Evolutionary conservation across 2,113 vertebrate species (phyloP).

Genomic region (Cheirogaleus medius): DNA sequence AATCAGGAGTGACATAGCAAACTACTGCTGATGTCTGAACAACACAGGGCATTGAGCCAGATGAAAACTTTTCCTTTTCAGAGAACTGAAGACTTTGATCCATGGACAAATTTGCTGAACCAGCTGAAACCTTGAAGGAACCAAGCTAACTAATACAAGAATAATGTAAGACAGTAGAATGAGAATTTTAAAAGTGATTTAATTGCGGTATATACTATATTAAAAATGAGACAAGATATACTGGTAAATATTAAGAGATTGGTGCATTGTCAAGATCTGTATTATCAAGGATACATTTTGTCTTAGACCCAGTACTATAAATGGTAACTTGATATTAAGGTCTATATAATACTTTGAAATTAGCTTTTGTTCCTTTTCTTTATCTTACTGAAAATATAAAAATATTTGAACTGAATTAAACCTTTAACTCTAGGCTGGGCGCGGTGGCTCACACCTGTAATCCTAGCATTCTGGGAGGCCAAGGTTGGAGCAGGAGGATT

Average conservation of each 20-base stretch:
- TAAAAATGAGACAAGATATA: conserved; percentile 38
- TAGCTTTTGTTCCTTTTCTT: not conserved
- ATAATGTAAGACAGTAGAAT: conserved; percentile 8
- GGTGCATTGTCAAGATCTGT: not conserved
- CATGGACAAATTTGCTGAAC: conserved; percentile 30
- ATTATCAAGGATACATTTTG: not conserved
- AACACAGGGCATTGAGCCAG: conserved; percentile 61
- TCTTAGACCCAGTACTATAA: not conserved
- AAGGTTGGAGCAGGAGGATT: too few relatives aligned
- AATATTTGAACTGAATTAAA: conserved; percentile 11
- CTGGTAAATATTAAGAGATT: not conserved
- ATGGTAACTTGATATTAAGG: not conserved
- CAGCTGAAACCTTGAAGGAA: conserved; percentile 47
- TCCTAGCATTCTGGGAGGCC: too few relatives aligned
- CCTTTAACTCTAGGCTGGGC: not conserved
- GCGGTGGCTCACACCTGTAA: too few relatives aligned
- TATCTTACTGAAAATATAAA: not conserved
- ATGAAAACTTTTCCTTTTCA: conserved; percentile 28
- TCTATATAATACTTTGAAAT: conserved; percentile 29
- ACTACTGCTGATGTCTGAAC: conserved; percentile 75
- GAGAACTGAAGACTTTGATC: conserved; percentile 12
- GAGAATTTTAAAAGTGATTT: conserved; percentile 42
- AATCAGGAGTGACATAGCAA: conserved; percentile 59
- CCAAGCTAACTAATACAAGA: conserved; percentile 4
- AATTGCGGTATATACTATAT: not conserved